Evolutionary conservation across 2,888 invertebrate species (phyloP).

Genomic region (Galerucella nymphaeae): DNA sequence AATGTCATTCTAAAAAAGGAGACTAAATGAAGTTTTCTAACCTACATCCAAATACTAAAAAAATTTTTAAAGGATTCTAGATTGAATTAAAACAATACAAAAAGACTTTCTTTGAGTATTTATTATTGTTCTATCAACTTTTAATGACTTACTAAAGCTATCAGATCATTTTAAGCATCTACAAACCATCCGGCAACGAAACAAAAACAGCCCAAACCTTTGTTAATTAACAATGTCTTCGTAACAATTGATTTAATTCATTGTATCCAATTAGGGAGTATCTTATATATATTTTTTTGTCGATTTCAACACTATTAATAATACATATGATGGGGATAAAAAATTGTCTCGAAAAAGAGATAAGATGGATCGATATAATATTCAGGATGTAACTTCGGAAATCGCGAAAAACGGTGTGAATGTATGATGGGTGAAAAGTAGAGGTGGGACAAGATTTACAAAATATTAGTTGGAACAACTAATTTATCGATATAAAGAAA

Average conservation of each 20-base stretch:
- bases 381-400: constrained; percentile 26
- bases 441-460: constrained; percentile 3
- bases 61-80: too few species aligned
- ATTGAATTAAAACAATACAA: not conserved
- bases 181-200: not conserved
- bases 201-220: not conserved
- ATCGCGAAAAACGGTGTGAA: constrained; percentile 12
- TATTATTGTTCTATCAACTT: not conserved
- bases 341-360: constrained; percentile 13
- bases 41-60: too few species aligned
- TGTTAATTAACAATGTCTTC: not conserved
- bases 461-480: not conserved
- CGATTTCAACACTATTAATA: not conserved
- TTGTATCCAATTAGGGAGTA: not conserved
- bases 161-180: not conserved
- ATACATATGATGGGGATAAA: not conserved
- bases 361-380: constrained; percentile 21
- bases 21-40: too few species aligned
- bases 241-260: constrained; percentile 2
- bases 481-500: too few species aligned
- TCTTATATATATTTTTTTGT: not conserved
- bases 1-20: too few species aligned
- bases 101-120: not conserved
- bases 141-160: not conserved
- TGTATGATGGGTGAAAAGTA: not conserved